Conservation (phyloP, 2,888 invertebrate genomes). For the Trachelus troglodyta region DNA sequence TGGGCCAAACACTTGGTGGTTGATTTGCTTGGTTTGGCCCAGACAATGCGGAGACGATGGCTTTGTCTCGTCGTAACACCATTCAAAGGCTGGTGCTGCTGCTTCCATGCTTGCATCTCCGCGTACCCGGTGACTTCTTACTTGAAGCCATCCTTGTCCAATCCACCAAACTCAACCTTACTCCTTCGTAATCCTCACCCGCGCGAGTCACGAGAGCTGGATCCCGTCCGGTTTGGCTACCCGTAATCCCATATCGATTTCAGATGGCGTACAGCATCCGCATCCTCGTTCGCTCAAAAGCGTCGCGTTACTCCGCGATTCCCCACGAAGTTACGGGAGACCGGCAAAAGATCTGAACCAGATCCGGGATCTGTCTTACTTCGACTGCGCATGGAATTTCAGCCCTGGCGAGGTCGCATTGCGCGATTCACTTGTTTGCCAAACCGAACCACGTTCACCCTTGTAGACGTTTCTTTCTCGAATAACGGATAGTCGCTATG, state of each 20-base stretch:
- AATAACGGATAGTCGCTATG: background rate
- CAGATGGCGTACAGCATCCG: background rate
- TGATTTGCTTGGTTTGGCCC: constrained; percentile 59
- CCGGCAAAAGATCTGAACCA: background rate
- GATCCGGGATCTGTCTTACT: background rate
- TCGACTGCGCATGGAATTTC: background rate
- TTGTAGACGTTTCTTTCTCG: background rate
- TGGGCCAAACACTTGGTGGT: constrained; percentile 43
- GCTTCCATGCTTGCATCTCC: constrained; percentile 30
- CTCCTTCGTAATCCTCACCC: background rate
- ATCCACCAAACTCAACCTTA: background rate
- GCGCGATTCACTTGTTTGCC: background rate
- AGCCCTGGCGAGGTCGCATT: background rate
- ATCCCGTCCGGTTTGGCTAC: constrained; percentile 22
- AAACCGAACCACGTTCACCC: background rate
- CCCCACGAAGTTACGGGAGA: background rate
- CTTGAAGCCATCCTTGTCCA: constrained; percentile 23
- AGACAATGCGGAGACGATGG: constrained; percentile 59
- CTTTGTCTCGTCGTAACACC: constrained; percentile 59
- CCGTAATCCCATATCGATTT: constrained; percentile 13
- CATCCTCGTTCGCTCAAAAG: background rate
- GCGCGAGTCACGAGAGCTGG: background rate
- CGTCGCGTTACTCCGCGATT: background rate
- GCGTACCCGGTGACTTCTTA: background rate
- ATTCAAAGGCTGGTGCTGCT: constrained; percentile 47